phyloP scores from a whole-genome alignment of 64 coral and sea anemone genomes.

The Actinia equina region DNA sequence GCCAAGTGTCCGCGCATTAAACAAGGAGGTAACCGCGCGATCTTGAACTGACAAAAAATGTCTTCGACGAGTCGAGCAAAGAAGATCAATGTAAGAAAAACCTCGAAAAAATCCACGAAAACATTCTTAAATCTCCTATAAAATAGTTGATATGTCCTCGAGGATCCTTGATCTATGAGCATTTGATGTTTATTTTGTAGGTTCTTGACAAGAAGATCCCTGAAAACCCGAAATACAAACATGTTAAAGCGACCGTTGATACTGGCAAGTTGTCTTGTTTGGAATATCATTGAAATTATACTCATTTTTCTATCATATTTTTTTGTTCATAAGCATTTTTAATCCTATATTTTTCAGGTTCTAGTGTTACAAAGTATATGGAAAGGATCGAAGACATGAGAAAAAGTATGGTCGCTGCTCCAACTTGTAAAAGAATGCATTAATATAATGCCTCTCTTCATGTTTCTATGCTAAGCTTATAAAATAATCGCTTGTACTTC shows the following conservation, averaged over 20 bases:
- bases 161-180: not conserved
- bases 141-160: not conserved
- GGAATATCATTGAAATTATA: not conserved
- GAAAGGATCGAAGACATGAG: slow-evolving; percentile 92
- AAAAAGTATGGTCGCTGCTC: slow-evolving; percentile 64
- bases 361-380: slow-evolving; percentile 82
- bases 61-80: slow-evolving; percentile 86
- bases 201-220: slow-evolving; percentile 91
- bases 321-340: not conserved
- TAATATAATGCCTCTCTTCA: too few species aligned
- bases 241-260: slow-evolving; percentile 88
- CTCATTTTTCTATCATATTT: not conserved
- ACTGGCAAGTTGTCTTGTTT: slow-evolving; percentile 58
- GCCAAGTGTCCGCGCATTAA: slow-evolving; percentile 67
- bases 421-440: too few species aligned
- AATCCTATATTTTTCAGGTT: slow-evolving; percentile 41
- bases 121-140: not conserved
- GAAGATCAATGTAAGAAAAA: slow-evolving; percentile 51
- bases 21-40: slow-evolving; percentile 39
- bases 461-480: too few species aligned
- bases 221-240: slow-evolving; percentile 94
- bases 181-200: slow-evolving; percentile 37
- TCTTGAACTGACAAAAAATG: slow-evolving; percentile 55
- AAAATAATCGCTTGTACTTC: not conserved
- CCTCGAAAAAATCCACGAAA: not conserved